These are phyloP conservation scores for Iguana delicatissima DNA, from an alignment of 2,797 vertebrate species.

Conservation along the genomic window DNA sequence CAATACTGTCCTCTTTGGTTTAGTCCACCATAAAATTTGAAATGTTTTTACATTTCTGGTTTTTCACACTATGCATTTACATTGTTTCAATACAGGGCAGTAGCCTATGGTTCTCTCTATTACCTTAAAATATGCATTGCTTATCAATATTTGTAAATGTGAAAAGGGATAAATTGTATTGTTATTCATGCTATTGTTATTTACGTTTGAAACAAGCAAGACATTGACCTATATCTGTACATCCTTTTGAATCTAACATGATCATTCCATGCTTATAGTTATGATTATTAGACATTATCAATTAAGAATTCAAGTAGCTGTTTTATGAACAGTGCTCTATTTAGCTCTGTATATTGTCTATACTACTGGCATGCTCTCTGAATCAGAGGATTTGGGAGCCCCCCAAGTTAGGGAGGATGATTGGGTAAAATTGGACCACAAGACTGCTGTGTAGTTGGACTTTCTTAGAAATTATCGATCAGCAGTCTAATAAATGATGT, in stretches of 20 bases:
- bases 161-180: not conserved
- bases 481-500: too few relatives aligned
- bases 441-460: too few relatives aligned
- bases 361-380: not conserved
- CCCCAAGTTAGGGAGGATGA: too few relatives aligned
- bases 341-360: not conserved
- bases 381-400: too few relatives aligned
- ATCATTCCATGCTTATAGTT: not conserved
- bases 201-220: not conserved
- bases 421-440: too few relatives aligned
- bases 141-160: not conserved
- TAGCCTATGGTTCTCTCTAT: not conserved
- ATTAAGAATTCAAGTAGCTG: not conserved
- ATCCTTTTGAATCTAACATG: not conserved
- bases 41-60: rapidly evolving
- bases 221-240: not conserved
- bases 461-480: too few relatives aligned
- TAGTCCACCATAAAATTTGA: slow-evolving; percentile 10
- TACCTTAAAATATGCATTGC: not conserved
- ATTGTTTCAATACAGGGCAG: not conserved
- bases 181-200: not conserved
- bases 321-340: not conserved
- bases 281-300: slow-evolving; percentile 13
- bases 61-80: not conserved
- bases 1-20: slow-evolving; percentile 14